Percentiles rank a stretch among this genome's conserved stretches.
Evolutionary conservation across 2,888 invertebrate genomes (phyloP).

Genomic region (Cybosia mesomella): DNA sequence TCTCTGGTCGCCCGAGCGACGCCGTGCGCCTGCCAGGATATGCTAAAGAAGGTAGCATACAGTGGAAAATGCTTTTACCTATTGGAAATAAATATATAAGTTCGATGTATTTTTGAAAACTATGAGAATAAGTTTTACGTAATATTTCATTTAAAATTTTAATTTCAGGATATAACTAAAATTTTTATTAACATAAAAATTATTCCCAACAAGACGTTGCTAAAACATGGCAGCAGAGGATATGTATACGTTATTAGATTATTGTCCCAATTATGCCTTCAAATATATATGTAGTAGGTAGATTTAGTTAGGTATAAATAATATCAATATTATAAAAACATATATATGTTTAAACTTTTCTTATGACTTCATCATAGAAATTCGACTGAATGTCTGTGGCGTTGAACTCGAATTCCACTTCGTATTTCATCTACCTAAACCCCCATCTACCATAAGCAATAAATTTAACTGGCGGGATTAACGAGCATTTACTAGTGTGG

Average conservation of each 20-base stretch:
- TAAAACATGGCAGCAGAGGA: neutral
- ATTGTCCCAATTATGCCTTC: no score
- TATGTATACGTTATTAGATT: neutral
- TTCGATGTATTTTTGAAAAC: neutral
- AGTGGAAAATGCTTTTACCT: slow-evolving; percentile 55
- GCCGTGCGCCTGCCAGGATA: slow-evolving; percentile 61
- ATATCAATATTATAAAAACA: no score
- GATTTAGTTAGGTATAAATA: no score
- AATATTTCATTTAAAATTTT: neutral
- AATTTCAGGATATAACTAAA: neutral
- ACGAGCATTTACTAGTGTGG: no score
- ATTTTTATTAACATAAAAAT: neutral
- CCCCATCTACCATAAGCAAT: no score
- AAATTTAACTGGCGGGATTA: no score
- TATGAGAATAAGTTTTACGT: neutral
- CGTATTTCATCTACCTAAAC: no score
- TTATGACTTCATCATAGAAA: no score
- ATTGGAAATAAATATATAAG: neutral
- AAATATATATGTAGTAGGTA: neutral
- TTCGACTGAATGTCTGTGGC: no score
- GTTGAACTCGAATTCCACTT: no score
- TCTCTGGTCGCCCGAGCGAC: slow-evolving; percentile 79
- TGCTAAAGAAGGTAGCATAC: slow-evolving; percentile 56
- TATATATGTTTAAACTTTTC: no score
- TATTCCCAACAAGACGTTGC: neutral